Percentiles rank a stretch among this genome's conserved stretches.
These are phyloP conservation scores for Montifringilla adamsi DNA, from an alignment of 2,113 vertebrate species.

Conservation along the genomic window DNA sequence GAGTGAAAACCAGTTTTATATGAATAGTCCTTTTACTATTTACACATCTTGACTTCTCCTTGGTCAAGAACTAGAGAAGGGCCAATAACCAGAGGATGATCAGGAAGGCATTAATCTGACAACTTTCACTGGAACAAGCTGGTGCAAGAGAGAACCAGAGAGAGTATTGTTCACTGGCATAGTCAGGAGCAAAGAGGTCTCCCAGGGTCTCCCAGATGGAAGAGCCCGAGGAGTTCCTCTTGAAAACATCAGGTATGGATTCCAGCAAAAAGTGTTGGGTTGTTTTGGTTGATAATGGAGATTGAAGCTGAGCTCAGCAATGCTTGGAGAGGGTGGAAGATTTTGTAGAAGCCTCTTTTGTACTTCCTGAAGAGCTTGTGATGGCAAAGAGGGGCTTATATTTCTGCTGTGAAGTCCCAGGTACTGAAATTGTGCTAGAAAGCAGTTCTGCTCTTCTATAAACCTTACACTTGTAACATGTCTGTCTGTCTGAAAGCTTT, in stretches of 20 bases:
- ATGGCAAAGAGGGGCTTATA: neutral
- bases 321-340: neutral
- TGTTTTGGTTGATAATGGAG: neutral
- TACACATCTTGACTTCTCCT: neutral
- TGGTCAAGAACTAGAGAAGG: neutral
- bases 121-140: neutral
- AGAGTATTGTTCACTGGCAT: neutral
- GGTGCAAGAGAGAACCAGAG: neutral
- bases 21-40: neutral
- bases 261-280: neutral
- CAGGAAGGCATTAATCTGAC: neutral
- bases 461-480: neutral
- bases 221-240: neutral
- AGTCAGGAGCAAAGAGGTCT: neutral
- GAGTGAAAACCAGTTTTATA: neutral
- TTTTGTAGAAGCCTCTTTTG: neutral
- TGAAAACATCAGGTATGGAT: neutral
- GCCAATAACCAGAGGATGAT: neutral
- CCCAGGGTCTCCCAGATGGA: neutral
- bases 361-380: neutral
- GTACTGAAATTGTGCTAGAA: neutral
- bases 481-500: neutral
- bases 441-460: neutral
- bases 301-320: neutral
- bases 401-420: neutral